phyloP scores from a whole-genome alignment of 2,113 vertebrate genomes.

The Noctilio leporinus region DNA sequence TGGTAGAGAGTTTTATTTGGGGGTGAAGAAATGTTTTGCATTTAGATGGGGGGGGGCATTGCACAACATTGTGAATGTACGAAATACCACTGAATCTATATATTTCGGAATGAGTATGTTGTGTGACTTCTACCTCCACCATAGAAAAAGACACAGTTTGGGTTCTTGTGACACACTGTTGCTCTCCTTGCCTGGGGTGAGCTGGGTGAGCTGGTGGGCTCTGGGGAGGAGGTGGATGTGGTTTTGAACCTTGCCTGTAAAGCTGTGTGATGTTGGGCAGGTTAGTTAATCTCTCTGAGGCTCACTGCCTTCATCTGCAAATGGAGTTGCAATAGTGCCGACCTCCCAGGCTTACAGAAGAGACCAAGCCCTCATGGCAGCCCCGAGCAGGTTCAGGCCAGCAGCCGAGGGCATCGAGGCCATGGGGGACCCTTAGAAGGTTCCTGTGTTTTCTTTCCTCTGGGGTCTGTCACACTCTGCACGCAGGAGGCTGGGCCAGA shows the following conservation, averaged over 20 bases:
- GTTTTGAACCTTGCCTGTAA: neutral
- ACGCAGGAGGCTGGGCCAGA: neutral
- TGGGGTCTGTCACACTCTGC: accelerated
- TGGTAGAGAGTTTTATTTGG: neutral
- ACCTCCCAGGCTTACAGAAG: neutral
- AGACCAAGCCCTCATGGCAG: neutral
- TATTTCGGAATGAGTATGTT: neutral
- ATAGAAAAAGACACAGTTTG: too few species aligned
- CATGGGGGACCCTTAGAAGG: neutral
- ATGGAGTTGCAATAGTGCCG: too few species aligned
- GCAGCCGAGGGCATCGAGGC: neutral
- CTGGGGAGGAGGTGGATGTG: accelerated
- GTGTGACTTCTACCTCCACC: neutral
- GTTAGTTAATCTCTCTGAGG: neutral
- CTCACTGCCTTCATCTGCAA: neutral
- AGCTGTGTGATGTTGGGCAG: neutral
- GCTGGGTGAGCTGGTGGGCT: neutral
- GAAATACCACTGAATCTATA: neutral
- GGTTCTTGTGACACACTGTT: neutral
- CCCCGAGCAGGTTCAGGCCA: neutral
- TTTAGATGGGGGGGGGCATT: accelerated
- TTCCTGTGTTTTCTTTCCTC: neutral
- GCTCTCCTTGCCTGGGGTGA: neutral
- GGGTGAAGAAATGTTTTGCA: neutral
- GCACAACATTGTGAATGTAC: too few species aligned